Conservation (phyloP, 2,113 vertebrate species). For the Cynoglossus semilaevis region DNA sequence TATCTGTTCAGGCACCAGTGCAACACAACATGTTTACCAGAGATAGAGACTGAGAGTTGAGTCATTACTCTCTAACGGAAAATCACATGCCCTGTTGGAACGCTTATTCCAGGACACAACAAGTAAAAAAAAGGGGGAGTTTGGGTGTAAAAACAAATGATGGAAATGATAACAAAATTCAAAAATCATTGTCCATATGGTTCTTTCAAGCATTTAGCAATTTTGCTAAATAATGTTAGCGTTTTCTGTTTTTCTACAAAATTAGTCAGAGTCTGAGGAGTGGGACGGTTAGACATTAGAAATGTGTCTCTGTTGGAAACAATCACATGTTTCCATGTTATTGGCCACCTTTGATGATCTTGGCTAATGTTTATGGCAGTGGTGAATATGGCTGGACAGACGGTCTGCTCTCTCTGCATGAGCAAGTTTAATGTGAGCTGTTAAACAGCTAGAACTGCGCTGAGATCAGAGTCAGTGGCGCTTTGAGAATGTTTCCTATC, state of each 20-base stretch:
- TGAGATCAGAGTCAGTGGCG: conserved; percentile 13
- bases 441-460: conserved; percentile 22
- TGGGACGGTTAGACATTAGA: conserved; percentile 28
- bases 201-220: neutral
- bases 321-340: conserved; percentile 8
- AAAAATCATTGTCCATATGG: neutral
- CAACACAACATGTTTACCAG: conserved; percentile 3
- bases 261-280: conserved; percentile 9
- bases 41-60: conserved; percentile 7
- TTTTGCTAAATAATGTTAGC: conserved; percentile 1
- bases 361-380: conserved; percentile 25
- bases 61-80: conserved; percentile 4
- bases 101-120: neutral
- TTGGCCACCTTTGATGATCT: conserved; percentile 31
- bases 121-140: neutral
- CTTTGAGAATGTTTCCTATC: conserved; percentile 21
- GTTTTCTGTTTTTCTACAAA: conserved; percentile 13
- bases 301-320: conserved; percentile 14
- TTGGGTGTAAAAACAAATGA: neutral
- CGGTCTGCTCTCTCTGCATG: conserved; percentile 23
- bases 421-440: conserved; percentile 26
- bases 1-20: conserved; percentile 11
- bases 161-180: neutral
- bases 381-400: conserved; percentile 34
- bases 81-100: neutral